Percentiles rank a stretch among this genome's conserved stretches.
Evolutionary conservation across 2,113 vertebrate genomes (phyloP).

Genomic region (Cepphus grylle): DNA sequence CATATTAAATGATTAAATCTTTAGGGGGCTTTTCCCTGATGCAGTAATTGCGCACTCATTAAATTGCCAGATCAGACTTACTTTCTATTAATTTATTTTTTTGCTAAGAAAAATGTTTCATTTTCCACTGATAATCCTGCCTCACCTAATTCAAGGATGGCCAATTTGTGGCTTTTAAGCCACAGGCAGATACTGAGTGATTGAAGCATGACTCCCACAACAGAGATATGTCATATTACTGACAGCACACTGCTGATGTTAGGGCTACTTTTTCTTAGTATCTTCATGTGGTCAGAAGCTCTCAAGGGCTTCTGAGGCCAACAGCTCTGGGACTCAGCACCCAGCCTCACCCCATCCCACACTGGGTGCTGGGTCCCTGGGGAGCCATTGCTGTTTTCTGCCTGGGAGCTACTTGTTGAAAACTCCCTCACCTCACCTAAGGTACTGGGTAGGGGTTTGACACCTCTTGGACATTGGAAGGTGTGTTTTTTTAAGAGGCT

Average conservation of each 20-base stretch:
- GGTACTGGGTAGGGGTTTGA: neutral
- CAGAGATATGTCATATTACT: rapidly evolving
- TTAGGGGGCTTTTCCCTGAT: conserved; percentile 60
- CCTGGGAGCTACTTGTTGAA: neutral
- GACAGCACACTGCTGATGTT: neutral
- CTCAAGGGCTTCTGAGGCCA: neutral
- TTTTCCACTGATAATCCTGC: conserved; percentile 53
- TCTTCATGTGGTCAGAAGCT: neutral
- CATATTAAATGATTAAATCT: conserved; percentile 71
- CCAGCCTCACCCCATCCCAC: neutral
- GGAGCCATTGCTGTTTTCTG: neutral
- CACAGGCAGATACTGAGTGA: neutral
- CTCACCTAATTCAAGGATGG: neutral
- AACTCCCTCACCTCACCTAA: neutral
- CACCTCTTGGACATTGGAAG: neutral
- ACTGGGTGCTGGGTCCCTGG: neutral
- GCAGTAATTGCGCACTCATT: conserved; percentile 65
- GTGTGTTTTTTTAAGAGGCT: neutral
- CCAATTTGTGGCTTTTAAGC: neutral
- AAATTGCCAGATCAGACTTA: conserved; percentile 44
- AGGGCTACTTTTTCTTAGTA: neutral
- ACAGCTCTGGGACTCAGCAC: neutral
- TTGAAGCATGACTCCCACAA: neutral
- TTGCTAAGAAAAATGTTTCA: neutral
- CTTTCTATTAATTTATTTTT: conserved; percentile 45